Conservation (phyloP, 1,140 invertebrate genomes). For the Lysiphlebus fabarum region DNA sequence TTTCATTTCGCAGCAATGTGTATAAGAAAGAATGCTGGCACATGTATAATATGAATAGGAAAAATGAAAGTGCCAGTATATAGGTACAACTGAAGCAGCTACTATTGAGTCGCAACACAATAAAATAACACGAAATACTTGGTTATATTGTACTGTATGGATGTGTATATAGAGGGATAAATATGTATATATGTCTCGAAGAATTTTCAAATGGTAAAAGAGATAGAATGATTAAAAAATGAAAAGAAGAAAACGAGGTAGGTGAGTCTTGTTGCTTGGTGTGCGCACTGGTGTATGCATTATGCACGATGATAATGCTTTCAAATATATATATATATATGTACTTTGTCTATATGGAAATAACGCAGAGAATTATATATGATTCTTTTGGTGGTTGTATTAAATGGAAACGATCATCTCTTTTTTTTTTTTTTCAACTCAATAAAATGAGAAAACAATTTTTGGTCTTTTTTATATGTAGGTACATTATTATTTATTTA, state of each 20-base stretch:
- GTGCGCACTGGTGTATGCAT: conserved; percentile 48
- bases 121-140: conserved; percentile 56
- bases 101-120: conserved; percentile 54
- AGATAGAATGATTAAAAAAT: conserved; percentile 2
- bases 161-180: conserved; percentile 23
- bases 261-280: conserved; percentile 24
- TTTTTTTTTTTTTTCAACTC: too few relatives aligned
- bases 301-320: conserved; percentile 58
- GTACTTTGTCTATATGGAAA: conserved; percentile 56
- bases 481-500: too few relatives aligned
- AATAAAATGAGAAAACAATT: too few relatives aligned
- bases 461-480: too few relatives aligned
- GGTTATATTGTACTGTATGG: conserved; percentile 22
- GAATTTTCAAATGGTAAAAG: conserved; percentile 13
- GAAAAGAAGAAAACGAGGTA: conserved; percentile 27
- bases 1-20: too few relatives aligned
- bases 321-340: too few relatives aligned
- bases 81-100: background rate
- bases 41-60: conserved; percentile 42
- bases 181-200: conserved; percentile 21
- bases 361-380: conserved; percentile 48
- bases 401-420: too few relatives aligned
- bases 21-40: conserved; percentile 19
- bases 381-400: conserved; percentile 12
- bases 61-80: conserved; percentile 21